Evolutionary conservation across 2,113 vertebrate species (phyloP).

Genomic region (Python bivittatus): DNA sequence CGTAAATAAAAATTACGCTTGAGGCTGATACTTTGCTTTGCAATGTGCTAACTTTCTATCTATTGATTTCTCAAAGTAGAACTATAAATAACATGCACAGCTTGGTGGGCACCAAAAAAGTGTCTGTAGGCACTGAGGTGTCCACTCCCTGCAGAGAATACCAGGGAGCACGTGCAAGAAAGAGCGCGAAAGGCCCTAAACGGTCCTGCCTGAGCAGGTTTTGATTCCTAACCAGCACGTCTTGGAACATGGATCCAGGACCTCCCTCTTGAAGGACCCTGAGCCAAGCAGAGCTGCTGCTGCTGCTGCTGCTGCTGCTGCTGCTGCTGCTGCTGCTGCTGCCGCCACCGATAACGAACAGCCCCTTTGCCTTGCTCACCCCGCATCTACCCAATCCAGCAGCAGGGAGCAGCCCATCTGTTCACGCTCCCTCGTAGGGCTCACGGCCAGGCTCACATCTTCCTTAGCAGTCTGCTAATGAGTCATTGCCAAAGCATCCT

Average conservation of each 20-base stretch:
- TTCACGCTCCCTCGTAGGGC: background rate
- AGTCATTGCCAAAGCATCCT: slow-evolving; percentile 30
- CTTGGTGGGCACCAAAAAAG: background rate
- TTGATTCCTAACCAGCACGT: background rate
- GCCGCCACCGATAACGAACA: background rate
- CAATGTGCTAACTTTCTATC: too few relatives aligned
- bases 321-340: too few relatives aligned
- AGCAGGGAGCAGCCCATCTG: background rate
- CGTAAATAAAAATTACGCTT: too few relatives aligned
- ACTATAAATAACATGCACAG: background rate
- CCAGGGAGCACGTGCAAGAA: background rate
- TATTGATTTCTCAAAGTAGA: too few relatives aligned
- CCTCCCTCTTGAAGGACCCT: background rate
- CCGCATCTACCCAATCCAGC: accelerated
- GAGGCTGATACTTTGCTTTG: too few relatives aligned
- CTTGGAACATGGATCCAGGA: too few relatives aligned
- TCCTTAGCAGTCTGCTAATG: slow-evolving; percentile 44
- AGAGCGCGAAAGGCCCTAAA: background rate
- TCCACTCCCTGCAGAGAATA: background rate
- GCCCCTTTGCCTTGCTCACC: background rate
- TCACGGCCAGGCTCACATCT: background rate
- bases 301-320: too few relatives aligned
- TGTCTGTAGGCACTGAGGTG: background rate
- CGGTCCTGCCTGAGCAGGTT: background rate
- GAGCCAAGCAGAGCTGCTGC: background rate